Evolutionary conservation across 2,113 vertebrate species (phyloP).

Genomic region (Coptodon bakossiorum): DNA sequence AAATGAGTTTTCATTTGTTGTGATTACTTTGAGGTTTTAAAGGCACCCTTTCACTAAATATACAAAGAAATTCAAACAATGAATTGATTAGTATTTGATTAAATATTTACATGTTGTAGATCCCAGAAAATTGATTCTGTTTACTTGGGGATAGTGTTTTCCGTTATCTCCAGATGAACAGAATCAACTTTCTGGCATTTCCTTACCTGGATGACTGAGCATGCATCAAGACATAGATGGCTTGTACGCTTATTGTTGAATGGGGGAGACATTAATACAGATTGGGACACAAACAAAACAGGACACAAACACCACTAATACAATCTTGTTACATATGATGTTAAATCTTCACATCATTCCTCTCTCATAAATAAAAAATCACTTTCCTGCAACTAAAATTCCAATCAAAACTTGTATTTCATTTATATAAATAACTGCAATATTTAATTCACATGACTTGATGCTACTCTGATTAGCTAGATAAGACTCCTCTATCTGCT

Average conservation of each 20-base stretch:
- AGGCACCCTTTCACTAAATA: background rate
- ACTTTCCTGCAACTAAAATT: background rate
- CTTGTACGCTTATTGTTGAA: background rate
- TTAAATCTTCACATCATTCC: background rate
- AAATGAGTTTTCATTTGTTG: background rate
- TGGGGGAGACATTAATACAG: background rate
- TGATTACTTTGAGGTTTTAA: background rate
- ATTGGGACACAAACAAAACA: background rate
- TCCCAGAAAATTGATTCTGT: background rate
- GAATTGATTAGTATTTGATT: slow-evolving; percentile 1
- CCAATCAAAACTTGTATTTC: background rate
- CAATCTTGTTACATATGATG: background rate
- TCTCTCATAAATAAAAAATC: background rate
- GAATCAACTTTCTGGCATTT: background rate
- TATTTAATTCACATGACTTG: background rate
- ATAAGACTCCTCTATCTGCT: slow-evolving; percentile 5
- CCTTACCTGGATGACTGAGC: background rate
- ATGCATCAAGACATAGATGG: background rate
- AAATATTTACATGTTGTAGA: background rate
- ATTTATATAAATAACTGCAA: background rate
- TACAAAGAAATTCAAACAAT: background rate
- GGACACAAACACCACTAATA: background rate
- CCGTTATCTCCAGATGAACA: background rate
- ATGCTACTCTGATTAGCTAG: slow-evolving; percentile 16
- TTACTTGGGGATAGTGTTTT: background rate